Evolutionary conservation across 1,140 invertebrate genomes (phyloP), one percentile per base, ranked within the genome.

Genomic region (Scaptomyza montana): DNA sequence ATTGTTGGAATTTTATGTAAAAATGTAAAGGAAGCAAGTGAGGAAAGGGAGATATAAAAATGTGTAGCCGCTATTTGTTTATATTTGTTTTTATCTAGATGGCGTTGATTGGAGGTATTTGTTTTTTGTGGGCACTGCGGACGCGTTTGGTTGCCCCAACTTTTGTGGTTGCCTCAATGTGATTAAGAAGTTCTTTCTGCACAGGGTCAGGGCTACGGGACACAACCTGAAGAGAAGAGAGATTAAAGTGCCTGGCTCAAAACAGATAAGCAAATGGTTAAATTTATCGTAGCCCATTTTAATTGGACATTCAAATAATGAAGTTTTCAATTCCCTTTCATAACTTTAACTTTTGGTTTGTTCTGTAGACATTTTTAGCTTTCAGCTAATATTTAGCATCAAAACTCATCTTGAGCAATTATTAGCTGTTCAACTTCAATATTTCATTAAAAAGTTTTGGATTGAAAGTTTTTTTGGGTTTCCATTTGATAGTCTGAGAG

Each of bases 61-160:
- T 36, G 33, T 68, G 65, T 60, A 19, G 16, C 64, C 67, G 78
- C 65, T 81, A 87, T 86, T 86, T 86, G 78, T 82, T 87, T 82
- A 87, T 78, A 87, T 86, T 86, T 86, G 78, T 72, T 86, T 85
- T 78, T 82, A 87, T 87, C 82, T 82, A 70, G 82, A 86, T 89
- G 82, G 78, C 84, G 82, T 82, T 86, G 82, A 86, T 86, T 86
- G 84, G 82, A 72, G 75, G 75, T 74, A 86, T 86, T 86, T 87
- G 78, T 82, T 12, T 43, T 43, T 61, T 78, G 82, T 73, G 80
- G 73, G 41, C 57, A 51, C 54, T 59, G 10, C 41, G 60, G 45
- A 51, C 41, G 43, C 62, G 51, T 67, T 66, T 51, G 55, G 49
- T 25, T 16, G 21, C 5, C 9, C 33, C 9, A 19, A 53, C 53